Base-by-base conservation (phyloP, 1,140 invertebrate species). In the Drosophila tsacasi region DNA sequence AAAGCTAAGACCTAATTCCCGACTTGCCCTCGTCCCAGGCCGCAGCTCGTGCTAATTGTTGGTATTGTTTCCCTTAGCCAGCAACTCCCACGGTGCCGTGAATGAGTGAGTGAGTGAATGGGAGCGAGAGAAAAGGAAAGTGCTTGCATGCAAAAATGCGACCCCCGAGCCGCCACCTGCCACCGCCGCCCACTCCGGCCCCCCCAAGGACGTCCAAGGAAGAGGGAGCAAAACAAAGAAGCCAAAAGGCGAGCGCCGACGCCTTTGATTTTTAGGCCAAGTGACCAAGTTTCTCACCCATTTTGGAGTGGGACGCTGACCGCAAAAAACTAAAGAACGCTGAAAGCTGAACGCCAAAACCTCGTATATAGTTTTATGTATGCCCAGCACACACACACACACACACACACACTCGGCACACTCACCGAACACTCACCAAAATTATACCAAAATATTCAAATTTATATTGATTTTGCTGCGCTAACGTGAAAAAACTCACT, bases 361-460 rank as follows among this genome's bases (percentile, higher is more conserved):
- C 46, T 71, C 62, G 68, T 80, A 81, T 81, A 72, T 87, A 81
- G 67, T 78, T 81, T 71, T 80, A 47, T 77, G 79, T 68, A 79
- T 52, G 71, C 65, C 57, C 55, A 49, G 19, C 32, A 69, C 37
- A 54, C 59, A 52, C 25, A 61, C 46, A 78, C 21, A 76, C 35
- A 64, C 23, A 58, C 30, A 42, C 32, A 30, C 30, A 30, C 30
- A 10, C 27, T 30, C 27, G 27, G 27, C 27, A 30, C 27, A 30
- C 27, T 30, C 25, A 27, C 23, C 21, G 21, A 9, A 62, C 42
- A 72, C 59, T 49, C 37, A 78, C 67, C 59, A 62, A 77, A 79
- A 86, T 86, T 86, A 90, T 90, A 90, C 81, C 69, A 90, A 90
- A 90, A 90, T 90, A 90, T 90, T 90, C 85, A 90, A 90, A 90